A percentile compares a stretch with the other conserved stretches of the same genome.
phyloP scores from a whole-genome alignment of 1,140 invertebrate genomes.

The fruit fly (Drosophila melanogaster) region Release_6_plus_ISO1_MT NT_033777.3:28588001-28588500 shows the following conservation, averaged over 20 bases:
- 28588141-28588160: not conserved
- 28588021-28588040: not conserved
- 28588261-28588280: not conserved
- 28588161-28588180: conserved; percentile 16
- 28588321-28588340: no score
- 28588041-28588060: not conserved
- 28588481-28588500: conserved; percentile 23
- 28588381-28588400: no score
- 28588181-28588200: conserved; percentile 29
- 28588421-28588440: not conserved
- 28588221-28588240: conserved; percentile 4
- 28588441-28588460: conserved; percentile 13
- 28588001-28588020: not conserved
- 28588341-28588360: no score
- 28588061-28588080: not conserved
- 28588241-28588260: no score
- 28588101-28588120: not conserved
- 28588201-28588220: conserved; percentile 14
- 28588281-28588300: not conserved
- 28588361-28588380: no score
- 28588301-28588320: not conserved
- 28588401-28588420: no score
- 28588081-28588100: not conserved
- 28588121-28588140: not conserved
- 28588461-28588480: conserved; percentile 1